These are phyloP conservation scores for Pterois miles DNA, from an alignment of 2,797 vertebrate species.

Conservation along the genomic window DNA sequence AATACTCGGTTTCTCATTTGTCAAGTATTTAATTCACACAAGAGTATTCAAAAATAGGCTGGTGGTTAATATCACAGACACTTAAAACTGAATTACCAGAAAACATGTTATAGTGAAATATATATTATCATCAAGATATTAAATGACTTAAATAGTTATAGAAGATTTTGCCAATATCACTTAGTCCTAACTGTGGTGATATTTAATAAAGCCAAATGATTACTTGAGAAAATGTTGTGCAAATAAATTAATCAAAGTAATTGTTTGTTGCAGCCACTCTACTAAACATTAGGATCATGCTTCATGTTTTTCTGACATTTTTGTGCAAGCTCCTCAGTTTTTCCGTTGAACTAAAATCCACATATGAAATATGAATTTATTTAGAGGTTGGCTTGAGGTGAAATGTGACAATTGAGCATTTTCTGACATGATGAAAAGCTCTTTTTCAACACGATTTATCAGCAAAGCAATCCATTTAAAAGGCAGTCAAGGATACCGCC, in stretches of 20 bases:
- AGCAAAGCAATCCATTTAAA: background rate
- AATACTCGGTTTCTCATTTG: no score
- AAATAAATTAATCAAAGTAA: background rate
- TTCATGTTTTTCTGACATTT: background rate
- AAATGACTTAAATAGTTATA: no score
- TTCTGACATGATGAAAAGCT: background rate
- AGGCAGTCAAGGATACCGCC: background rate
- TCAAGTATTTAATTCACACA: no score
- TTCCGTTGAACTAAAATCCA: background rate
- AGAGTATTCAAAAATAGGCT: no score
- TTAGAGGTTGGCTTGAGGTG: background rate
- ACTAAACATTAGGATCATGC: background rate
- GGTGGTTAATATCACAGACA: no score
- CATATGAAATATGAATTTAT: background rate
- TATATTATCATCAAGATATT: no score
- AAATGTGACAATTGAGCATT: background rate
- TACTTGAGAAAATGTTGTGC: background rate
- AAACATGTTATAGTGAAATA: no score
- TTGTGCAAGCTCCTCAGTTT: background rate
- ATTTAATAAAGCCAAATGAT: background rate
- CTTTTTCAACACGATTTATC: background rate
- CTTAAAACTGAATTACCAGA: no score
- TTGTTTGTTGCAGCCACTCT: background rate
- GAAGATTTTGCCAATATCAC: no score
- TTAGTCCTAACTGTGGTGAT: background rate